Percentiles rank a stretch among this genome's conserved stretches.
These are phyloP conservation scores for Peromyscus melanophrys DNA, from an alignment of 2,797 vertebrate species.

Conservation along the genomic window DNA sequence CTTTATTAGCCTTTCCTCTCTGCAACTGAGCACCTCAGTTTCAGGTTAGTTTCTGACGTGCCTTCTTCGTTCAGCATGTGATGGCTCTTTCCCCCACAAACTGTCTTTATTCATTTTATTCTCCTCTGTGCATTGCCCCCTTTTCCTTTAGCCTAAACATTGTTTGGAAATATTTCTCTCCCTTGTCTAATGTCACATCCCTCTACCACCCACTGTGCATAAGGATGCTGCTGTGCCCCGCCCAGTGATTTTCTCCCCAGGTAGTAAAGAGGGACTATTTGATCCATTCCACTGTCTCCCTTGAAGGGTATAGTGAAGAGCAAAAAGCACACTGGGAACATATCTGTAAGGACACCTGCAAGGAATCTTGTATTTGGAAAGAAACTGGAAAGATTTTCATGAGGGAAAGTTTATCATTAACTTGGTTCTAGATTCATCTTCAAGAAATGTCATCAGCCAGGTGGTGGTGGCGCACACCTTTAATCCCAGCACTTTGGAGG, in stretches of 20 bases:
- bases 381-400: background rate
- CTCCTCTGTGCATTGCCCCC: background rate
- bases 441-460: background rate
- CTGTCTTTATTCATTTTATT: background rate
- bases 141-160: background rate
- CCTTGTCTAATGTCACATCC: background rate
- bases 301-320: background rate
- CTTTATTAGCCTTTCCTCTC: background rate
- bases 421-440: slow-evolving; percentile 1
- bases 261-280: background rate
- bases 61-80: background rate
- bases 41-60: background rate
- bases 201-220: background rate
- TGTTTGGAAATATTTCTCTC: background rate
- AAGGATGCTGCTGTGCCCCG: background rate
- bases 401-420: background rate
- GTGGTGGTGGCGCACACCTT: too few species aligned
- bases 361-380: background rate
- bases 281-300: background rate
- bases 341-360: background rate
- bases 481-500: too few species aligned
- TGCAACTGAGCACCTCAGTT: background rate
- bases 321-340: background rate
- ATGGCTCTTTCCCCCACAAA: background rate
- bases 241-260: background rate